phyloP scores from a whole-genome alignment of 2,888 invertebrate genomes.

The Megalurothrips usitatus region DNA sequence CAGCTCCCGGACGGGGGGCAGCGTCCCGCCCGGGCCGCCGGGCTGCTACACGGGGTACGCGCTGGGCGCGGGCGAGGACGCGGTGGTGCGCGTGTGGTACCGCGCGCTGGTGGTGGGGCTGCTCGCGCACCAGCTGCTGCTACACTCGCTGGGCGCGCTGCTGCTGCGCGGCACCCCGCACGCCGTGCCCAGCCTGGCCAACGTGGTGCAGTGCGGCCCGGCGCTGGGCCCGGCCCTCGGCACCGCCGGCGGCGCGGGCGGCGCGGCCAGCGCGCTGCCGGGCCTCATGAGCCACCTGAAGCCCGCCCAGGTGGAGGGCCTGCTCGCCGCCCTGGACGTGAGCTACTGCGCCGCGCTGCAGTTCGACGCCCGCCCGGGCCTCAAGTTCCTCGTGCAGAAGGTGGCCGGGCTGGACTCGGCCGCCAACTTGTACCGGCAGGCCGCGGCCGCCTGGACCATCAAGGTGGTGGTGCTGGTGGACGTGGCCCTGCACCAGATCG shows the following conservation, averaged over 20 bases:
- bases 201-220: constrained; percentile 46
- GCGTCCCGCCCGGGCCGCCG: constrained; percentile 54
- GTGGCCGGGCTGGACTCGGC: constrained; percentile 80
- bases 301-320: constrained; percentile 60
- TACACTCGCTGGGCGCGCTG: constrained; percentile 85
- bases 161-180: constrained; percentile 69
- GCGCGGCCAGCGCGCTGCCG: constrained; percentile 39
- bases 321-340: constrained; percentile 72
- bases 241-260: constrained; percentile 39
- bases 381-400: constrained; percentile 92
- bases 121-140: constrained; percentile 84
- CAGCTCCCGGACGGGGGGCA: constrained; percentile 35
- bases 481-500: constrained; percentile 68
- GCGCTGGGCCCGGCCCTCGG: constrained; percentile 40
- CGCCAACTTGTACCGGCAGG: constrained; percentile 87
- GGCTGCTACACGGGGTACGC: constrained; percentile 39
- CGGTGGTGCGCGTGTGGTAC: constrained; percentile 80
- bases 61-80: constrained; percentile 55
- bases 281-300: constrained; percentile 49
- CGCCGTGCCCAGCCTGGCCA: constrained; percentile 53
- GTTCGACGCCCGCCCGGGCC: constrained; percentile 84
- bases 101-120: constrained; percentile 82
- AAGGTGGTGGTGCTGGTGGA: constrained; percentile 83
- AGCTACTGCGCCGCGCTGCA: constrained; percentile 78
- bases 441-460: constrained; percentile 87